Base-by-base conservation (phyloP, 2,888 invertebrate species). In the Bimastos eiseni region DNA sequence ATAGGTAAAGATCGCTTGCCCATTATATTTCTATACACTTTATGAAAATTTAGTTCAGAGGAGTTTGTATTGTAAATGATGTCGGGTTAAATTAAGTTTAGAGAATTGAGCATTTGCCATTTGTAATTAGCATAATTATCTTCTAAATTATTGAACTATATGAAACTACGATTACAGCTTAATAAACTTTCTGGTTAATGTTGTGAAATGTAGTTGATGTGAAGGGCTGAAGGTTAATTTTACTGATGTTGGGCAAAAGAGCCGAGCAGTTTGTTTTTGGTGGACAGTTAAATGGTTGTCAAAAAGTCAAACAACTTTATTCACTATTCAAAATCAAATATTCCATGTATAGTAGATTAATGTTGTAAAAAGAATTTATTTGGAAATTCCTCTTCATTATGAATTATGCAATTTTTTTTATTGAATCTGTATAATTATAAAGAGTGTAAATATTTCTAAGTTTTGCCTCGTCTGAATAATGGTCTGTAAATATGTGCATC, bases 401-500 rank as follows among this genome's bases (percentile, higher is more conserved):
- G 86, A 86, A 86, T 86, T 86, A 86, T 86, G 86, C 86, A 86
- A 86, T 86, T 86, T 86, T 86, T 36, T 8, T 86, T 34, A 36
- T 36, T 36, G 36, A 86, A 37, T 86, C 4, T 86, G 86, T 86
- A 86, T 37, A n/a, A n/a, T n/a, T n/a, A 86, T 86, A 86, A 86
- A 36, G 37, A 36, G 86, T 86, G 86, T 86, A 86, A 86, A 86
- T 86, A 86, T 86, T 86, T 86, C 24, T 86, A 86, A 86, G 70
- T 70, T 70, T 70, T 70, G 70, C 70, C 70, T 70, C 70, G n/a
- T 70, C 8, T 70, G 70, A 30, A 70, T 70, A 70, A 70, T 11
- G 70, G 30, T n/a, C 11, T 70, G 70, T 70, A n/a, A 70, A n/a
- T 70, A 70, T n/a, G 17, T 70, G 70, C n/a, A 70, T 70, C n/a